Conservation (phyloP, 2,113 vertebrate genomes). For the Alces alces region DNA sequence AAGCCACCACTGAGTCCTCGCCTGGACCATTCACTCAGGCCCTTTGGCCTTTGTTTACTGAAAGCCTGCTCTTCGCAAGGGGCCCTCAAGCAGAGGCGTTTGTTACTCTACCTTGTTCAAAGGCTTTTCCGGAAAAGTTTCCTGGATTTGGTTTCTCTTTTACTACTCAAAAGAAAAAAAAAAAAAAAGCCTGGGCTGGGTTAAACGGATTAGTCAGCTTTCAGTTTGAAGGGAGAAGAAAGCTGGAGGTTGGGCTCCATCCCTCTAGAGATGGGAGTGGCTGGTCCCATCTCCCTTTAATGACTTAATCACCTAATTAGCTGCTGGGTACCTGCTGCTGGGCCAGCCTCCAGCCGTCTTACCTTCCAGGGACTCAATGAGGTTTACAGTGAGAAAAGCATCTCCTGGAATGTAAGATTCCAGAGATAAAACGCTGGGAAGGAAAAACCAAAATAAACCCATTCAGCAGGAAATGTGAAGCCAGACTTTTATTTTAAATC, state of each 20-base stretch:
- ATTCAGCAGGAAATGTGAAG: constrained; percentile 73
- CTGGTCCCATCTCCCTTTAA: constrained; percentile 86
- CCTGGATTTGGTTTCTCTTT: constrained; percentile 83
- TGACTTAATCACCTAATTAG: constrained; percentile 98
- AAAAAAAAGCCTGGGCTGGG: constrained; percentile 70
- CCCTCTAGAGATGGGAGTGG: constrained; percentile 82
- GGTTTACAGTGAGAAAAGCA: constrained; percentile 55
- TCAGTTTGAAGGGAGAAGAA: constrained; percentile 78
- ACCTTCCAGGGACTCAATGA: constrained; percentile 78
- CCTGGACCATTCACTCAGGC: constrained; percentile 62
- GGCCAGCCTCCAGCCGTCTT: constrained; percentile 83
- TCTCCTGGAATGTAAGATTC: neutral
- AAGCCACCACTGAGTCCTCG: constrained; percentile 60
- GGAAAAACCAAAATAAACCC: constrained; percentile 72
- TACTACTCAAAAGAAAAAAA: constrained; percentile 70
- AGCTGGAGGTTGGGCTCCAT: constrained; percentile 81
- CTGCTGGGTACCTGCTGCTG: constrained; percentile 84
- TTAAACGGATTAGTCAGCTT: constrained; percentile 96
- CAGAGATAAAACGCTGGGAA: constrained; percentile 69
- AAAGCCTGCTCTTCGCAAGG: constrained; percentile 71
- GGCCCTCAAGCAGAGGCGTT: constrained; percentile 82
- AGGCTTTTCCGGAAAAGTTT: constrained; percentile 88
- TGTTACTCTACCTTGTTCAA: constrained; percentile 91
- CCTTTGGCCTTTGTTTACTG: constrained; percentile 72
- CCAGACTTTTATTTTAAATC: constrained; percentile 71